A percentile compares a stretch with the other conserved stretches of the same genome.
These are phyloP conservation scores for Nothoprocta pentlandii DNA, from an alignment of 2,113 vertebrate species.

Conservation along the genomic window DNA sequence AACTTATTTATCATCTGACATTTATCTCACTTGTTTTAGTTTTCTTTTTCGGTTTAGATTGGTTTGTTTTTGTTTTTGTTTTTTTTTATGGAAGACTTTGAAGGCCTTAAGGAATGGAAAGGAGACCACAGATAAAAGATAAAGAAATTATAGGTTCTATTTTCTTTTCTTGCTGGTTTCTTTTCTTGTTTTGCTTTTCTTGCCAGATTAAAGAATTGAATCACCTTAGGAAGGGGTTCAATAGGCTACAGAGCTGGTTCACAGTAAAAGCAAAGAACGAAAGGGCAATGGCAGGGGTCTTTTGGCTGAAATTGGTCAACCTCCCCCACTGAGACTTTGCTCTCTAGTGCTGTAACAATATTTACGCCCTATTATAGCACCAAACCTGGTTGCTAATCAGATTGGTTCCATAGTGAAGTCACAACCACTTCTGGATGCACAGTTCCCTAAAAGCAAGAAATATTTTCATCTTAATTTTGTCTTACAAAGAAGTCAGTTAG, in stretches of 20 bases:
- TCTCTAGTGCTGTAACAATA: not conserved
- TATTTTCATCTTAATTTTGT: not conserved
- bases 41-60: too few relatives aligned
- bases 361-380: not conserved
- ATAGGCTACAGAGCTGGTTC: not conserved
- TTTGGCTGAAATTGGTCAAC: not conserved
- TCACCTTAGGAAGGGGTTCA: not conserved
- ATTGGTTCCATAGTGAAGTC: not conserved
- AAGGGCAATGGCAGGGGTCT: not conserved
- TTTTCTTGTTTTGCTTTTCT: not conserved
- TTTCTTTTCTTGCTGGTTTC: not conserved
- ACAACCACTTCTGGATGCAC: not conserved
- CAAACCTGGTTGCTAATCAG: not conserved
- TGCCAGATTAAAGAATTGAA: not conserved
- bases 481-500: not conserved
- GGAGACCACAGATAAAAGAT: not conserved
- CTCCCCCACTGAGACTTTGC: not conserved
- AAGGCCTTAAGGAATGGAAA: not conserved
- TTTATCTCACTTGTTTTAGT: too few relatives aligned
- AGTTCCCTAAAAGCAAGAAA: not conserved
- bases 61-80: not conserved
- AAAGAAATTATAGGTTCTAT: not conserved
- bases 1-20: too few relatives aligned
- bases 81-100: not conserved
- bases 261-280: not conserved